phyloP scores from a whole-genome alignment of 2,797 vertebrate genomes.

The Pteronotus mesoamericanus region DNA sequence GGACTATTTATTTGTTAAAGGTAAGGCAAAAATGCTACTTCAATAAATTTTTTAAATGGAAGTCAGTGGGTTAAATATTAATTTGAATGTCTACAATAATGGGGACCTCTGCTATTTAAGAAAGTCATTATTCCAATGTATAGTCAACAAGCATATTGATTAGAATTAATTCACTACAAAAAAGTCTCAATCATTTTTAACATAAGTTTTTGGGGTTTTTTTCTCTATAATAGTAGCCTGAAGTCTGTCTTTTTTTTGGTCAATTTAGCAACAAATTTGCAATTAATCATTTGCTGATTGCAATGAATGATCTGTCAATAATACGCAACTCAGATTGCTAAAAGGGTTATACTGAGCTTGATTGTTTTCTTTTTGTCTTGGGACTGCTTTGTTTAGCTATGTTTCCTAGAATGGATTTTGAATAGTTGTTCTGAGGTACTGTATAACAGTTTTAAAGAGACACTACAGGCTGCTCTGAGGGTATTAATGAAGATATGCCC shows the following conservation, averaged over 20 bases:
- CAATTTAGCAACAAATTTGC: conserved; percentile 84
- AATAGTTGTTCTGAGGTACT: conserved; percentile 81
- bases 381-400: conserved; percentile 81
- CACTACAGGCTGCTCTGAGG: conserved; percentile 75
- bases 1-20: conserved; percentile 65
- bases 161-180: conserved; percentile 82
- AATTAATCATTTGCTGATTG: conserved; percentile 84
- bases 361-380: conserved; percentile 81
- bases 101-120: conserved; percentile 78
- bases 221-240: conserved; percentile 75
- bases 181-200: conserved; percentile 81
- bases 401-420: conserved; percentile 82
- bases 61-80: conserved; percentile 83
- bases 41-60: conserved; percentile 43
- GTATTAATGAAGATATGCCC: conserved; percentile 83
- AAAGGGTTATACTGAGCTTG: conserved; percentile 80
- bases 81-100: conserved; percentile 81
- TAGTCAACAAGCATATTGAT: conserved; percentile 83
- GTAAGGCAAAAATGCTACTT: conserved; percentile 71
- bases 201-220: conserved; percentile 77
- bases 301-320: conserved; percentile 82
- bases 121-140: conserved; percentile 80
- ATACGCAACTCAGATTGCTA: conserved; percentile 79
- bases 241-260: conserved; percentile 76
- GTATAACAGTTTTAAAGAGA: conserved; percentile 82